These are phyloP conservation scores for Lates calcarifer DNA, from an alignment of 2,113 vertebrate species.

Conservation along the genomic window DNA sequence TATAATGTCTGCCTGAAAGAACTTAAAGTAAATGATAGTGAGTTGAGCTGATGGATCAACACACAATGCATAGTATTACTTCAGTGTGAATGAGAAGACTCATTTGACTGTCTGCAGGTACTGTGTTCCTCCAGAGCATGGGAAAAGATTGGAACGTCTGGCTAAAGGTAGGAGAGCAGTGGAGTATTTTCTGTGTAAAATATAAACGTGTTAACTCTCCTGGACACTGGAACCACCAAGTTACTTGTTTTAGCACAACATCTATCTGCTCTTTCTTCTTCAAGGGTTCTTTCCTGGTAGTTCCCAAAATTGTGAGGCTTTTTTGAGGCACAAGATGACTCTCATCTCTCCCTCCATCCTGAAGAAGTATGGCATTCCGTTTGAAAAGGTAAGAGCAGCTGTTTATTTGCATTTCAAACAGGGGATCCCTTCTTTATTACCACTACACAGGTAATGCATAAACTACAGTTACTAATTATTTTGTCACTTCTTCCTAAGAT, in stretches of 20 bases:
- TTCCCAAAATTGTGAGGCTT: constrained; percentile 96
- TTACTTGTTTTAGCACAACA: background rate
- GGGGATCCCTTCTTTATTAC: background rate
- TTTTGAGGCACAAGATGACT: constrained; percentile 99
- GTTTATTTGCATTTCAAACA: background rate
- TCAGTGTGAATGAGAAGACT: background rate
- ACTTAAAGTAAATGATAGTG: background rate
- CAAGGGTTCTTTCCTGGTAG: constrained; percentile 98
- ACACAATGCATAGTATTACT: background rate
- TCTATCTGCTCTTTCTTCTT: constrained; percentile 2
- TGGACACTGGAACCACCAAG: background rate
- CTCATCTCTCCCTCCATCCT: constrained; percentile 96
- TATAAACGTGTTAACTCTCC: background rate
- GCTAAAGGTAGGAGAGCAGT: constrained; percentile 89
- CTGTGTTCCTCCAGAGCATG: constrained; percentile 95
- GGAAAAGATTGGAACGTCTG: constrained; percentile 95
- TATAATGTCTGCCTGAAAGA: background rate
- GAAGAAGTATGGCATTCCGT: constrained; percentile 98
- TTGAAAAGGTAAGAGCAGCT: constrained; percentile 90
- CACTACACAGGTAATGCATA: background rate
- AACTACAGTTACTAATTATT: constrained; percentile 1
- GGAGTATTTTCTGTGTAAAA: background rate
- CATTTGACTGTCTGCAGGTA: constrained; percentile 87
- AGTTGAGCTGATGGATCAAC: background rate
- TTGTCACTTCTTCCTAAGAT: constrained; percentile 81